Percentiles rank a stretch among this genome's conserved stretches.
phyloP scores from a whole-genome alignment of 1,140 invertebrate genomes.

The Mamestra configurata region DNA sequence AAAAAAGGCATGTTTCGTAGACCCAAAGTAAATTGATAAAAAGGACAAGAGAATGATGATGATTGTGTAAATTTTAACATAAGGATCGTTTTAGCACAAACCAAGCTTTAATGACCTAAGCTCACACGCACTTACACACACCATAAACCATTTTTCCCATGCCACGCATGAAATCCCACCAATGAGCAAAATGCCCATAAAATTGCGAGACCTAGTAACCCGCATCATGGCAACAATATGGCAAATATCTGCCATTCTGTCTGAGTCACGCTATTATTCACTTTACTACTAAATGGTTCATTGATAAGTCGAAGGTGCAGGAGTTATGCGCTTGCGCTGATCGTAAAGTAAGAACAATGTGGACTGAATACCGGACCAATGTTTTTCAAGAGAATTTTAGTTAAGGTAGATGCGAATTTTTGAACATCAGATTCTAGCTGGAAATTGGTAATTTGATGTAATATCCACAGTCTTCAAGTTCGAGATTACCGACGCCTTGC shows the following conservation, averaged over 20 bases:
- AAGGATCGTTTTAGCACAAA: not conserved
- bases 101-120: not conserved
- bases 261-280: slow-evolving; percentile 37
- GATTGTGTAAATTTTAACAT: no score
- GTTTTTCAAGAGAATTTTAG: not conserved
- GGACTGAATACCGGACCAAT: not conserved
- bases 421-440: not conserved
- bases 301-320: slow-evolving; percentile 27
- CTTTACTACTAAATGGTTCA: slow-evolving; percentile 34
- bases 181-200: slow-evolving; percentile 18
- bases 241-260: slow-evolving; percentile 29
- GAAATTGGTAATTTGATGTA: not conserved
- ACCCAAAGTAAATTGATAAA: no score
- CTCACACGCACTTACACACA: not conserved
- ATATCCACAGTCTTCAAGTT: not conserved
- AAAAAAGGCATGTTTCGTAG: no score
- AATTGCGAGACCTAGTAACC: slow-evolving; percentile 37
- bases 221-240: slow-evolving; percentile 13
- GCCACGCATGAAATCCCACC: not conserved
- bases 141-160: slow-evolving; percentile 25
- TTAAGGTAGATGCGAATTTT: not conserved
- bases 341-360: slow-evolving; percentile 1
- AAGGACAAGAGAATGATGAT: no score
- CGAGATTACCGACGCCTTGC: not conserved
- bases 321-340: not conserved